Conservation (phyloP, 2,888 invertebrate species). For the Synergus itoensis region DNA sequence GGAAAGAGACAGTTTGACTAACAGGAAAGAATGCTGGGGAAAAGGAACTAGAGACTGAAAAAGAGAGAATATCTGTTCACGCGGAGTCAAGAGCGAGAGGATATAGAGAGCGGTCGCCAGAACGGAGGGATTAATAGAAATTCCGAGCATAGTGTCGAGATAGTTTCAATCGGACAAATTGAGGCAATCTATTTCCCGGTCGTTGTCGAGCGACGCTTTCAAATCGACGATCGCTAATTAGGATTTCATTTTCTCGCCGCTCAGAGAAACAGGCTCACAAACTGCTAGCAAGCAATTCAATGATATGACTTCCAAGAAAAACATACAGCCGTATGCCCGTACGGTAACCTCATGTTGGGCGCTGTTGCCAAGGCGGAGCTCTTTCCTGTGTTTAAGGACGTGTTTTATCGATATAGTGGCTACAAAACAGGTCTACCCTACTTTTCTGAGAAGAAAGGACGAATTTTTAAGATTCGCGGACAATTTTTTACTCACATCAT, state of each 20-base stretch:
- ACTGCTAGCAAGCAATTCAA: not conserved
- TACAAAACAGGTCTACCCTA: not conserved
- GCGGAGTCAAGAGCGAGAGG: slow-evolving; percentile 43
- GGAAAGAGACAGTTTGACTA: slow-evolving; percentile 24
- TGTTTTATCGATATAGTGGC: slow-evolving; percentile 32
- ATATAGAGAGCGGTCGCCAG: slow-evolving; percentile 46
- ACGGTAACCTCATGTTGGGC: slow-evolving; percentile 16
- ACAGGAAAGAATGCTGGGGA: slow-evolving; percentile 4
- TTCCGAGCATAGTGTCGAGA: slow-evolving; percentile 71
- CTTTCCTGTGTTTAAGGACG: not conserved
- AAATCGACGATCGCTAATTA: slow-evolving; percentile 58
- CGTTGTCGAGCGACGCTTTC: slow-evolving; percentile 59
- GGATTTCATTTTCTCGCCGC: slow-evolving; percentile 57
- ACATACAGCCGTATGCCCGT: not conserved
- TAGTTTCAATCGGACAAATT: slow-evolving; percentile 73
- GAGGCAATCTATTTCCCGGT: slow-evolving; percentile 70
- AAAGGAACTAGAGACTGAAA: not conserved
- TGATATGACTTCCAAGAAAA: slow-evolving; percentile 30
- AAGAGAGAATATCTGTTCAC: not conserved
- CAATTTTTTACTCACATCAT: not conserved
- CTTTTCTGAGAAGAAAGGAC: not conserved
- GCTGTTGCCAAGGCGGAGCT: slow-evolving; percentile 34
- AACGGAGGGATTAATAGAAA: slow-evolving; percentile 65
- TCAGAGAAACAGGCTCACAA: not conserved
- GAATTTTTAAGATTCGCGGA: not conserved